phyloP scores from a whole-genome alignment of 2,113 vertebrate genomes.

The Grammomys surdaster region DNA sequence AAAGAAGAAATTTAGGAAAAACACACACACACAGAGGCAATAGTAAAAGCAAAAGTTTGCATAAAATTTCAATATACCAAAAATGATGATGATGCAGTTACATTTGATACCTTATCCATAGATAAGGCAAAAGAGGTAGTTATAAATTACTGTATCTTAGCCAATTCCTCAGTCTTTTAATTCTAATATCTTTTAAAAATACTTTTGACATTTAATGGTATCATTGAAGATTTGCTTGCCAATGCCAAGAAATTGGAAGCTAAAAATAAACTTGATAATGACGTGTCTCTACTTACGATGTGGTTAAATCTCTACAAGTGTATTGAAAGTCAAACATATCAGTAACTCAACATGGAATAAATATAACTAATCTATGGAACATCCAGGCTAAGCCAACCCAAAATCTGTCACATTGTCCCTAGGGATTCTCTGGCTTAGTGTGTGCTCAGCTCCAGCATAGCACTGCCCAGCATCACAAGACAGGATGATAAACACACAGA shows the following conservation, averaged over 20 bases:
- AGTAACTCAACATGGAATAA: too few species aligned
- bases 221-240: not conserved
- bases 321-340: not conserved
- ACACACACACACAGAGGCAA: not conserved
- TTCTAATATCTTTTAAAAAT: not conserved
- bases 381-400: not conserved
- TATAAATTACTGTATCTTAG: not conserved
- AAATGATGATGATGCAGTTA: conserved; percentile 2
- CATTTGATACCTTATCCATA: not conserved
- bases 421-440: not conserved
- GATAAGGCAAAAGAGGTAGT: not conserved
- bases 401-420: too few species aligned
- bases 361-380: not conserved
- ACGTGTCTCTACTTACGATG: not conserved
- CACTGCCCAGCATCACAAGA: not conserved
- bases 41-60: not conserved
- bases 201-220: not conserved
- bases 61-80: not conserved
- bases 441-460: not conserved
- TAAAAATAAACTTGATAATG: not conserved
- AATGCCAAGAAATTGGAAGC: not conserved
- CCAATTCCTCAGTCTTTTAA: not conserved
- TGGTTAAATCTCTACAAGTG: not conserved
- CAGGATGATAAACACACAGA: not conserved
- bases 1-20: not conserved